Evolutionary conservation across 2,113 vertebrate genomes (phyloP).

Genomic region (Nothocercus nigrocapillus): DNA sequence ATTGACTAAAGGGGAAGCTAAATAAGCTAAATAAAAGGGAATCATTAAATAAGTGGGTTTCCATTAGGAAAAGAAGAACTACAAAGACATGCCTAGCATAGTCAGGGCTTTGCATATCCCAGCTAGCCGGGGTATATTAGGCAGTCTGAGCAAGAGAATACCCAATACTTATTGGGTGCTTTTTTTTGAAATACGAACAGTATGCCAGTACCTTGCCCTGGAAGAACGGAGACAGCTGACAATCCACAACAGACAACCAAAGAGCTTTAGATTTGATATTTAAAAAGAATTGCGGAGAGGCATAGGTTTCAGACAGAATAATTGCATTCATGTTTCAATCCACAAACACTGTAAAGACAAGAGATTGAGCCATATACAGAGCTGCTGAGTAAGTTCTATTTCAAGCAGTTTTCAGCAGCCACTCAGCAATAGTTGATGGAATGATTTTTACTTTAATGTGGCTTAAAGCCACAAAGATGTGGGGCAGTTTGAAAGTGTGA

Average conservation of each 20-base stretch:
- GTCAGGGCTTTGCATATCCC: neutral
- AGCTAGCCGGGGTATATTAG: neutral
- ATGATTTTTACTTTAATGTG: neutral
- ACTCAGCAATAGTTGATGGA: constrained; percentile 1
- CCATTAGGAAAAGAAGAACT: neutral
- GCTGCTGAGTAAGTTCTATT: constrained; percentile 32
- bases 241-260: neutral
- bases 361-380: neutral
- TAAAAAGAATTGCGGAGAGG: neutral
- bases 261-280: neutral
- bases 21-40: neutral
- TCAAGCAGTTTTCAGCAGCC: constrained; percentile 36
- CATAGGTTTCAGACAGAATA: constrained; percentile 17
- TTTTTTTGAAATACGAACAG: neutral
- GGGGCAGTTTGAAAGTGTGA: neutral
- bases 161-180: no score
- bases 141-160: neutral
- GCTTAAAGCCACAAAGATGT: neutral
- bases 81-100: neutral
- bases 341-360: neutral
- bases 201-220: neutral
- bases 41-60: neutral
- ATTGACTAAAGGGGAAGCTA: accelerated
- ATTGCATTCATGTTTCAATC: constrained; percentile 37
- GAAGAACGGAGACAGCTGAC: constrained; percentile 34